A percentile compares a stretch with the other conserved stretches of the same genome.
Conservation (phyloP, 2,888 invertebrate species). For the Euzophera pinguis region DNA sequence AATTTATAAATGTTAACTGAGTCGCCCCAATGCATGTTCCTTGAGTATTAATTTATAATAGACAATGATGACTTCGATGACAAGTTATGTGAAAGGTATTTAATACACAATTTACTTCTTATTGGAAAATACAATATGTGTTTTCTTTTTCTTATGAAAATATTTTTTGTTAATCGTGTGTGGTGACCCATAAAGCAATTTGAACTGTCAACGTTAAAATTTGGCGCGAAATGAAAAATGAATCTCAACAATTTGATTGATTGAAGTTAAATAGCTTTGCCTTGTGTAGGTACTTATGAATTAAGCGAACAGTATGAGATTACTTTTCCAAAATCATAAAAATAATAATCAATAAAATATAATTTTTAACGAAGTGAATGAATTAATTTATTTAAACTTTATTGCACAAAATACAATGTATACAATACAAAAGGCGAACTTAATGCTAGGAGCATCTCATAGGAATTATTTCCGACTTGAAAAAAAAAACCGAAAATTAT, state of each 20-base stretch:
- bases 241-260: conserved; percentile 30
- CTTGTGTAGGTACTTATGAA: not conserved
- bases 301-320: too few relatives aligned
- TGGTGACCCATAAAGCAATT: conserved; percentile 34
- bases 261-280: conserved; percentile 25
- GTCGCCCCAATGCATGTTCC: conserved; percentile 43
- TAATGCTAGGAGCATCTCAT: too few relatives aligned
- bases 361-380: too few relatives aligned
- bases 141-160: conserved; percentile 4
- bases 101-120: conserved; percentile 24
- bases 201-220: conserved; percentile 33
- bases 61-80: conserved; percentile 37
- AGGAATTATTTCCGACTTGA: too few relatives aligned
- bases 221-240: conserved; percentile 39
- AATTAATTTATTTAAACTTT: too few relatives aligned
- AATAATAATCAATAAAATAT: too few relatives aligned
- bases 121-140: not conserved
- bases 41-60: conserved; percentile 55
- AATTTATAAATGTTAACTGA: conserved; percentile 57
- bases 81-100: conserved; percentile 45
- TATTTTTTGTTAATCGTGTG: conserved; percentile 27
- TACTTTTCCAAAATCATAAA: too few relatives aligned
- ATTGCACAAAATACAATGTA: too few relatives aligned
- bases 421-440: too few relatives aligned
- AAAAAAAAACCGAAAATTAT: too few relatives aligned